phyloP scores from a whole-genome alignment of 2,113 vertebrate species.

The Natator depressus region DNA sequence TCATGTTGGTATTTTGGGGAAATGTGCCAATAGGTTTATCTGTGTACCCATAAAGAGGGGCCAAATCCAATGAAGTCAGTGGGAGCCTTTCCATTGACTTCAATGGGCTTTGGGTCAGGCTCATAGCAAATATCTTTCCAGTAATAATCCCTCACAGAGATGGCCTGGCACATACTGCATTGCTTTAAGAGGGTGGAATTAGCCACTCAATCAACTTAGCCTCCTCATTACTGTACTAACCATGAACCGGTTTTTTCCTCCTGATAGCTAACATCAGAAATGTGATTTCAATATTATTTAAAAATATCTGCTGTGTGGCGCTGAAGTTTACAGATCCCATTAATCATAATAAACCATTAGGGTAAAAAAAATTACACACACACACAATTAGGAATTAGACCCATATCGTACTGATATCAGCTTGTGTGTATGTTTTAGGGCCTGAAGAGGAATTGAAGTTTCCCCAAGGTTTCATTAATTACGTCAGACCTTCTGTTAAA shows the following conservation, averaged over 20 bases:
- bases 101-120: not conserved
- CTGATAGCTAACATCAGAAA: not conserved
- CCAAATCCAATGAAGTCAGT: not conserved
- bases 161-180: not conserved
- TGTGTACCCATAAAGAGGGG: not conserved
- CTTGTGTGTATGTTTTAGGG: not conserved
- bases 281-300: not conserved
- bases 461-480: conserved; percentile 20
- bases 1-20: not conserved
- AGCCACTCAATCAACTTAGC: not conserved
- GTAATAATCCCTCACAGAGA: not conserved
- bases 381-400: not conserved
- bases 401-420: not conserved
- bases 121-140: not conserved
- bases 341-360: not conserved
- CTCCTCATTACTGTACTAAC: not conserved
- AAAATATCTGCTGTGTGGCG: not conserved
- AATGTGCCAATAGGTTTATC: not conserved
- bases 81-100: not conserved
- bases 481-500: conserved; percentile 14
- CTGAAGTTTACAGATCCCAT: not conserved
- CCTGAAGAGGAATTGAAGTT: not conserved
- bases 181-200: conserved; percentile 5
- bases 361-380: not conserved
- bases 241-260: not conserved